A percentile compares a stretch with the other conserved stretches of the same genome.
Conservation (phyloP, 2,113 vertebrate species). For the Calidris pugnax region DNA sequence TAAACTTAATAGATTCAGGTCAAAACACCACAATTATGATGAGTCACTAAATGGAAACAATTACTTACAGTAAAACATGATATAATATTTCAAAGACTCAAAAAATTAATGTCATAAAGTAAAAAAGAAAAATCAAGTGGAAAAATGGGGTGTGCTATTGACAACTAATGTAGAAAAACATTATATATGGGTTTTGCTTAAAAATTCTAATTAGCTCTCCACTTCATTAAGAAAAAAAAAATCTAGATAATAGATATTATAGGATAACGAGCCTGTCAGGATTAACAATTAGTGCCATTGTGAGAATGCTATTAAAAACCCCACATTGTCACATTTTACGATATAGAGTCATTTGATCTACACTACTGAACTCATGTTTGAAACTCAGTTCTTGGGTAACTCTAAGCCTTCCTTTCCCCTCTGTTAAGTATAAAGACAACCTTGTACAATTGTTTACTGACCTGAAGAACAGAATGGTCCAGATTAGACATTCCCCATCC, state of each 20-base stretch:
- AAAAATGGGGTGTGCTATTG: not conserved
- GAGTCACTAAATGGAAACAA: not conserved
- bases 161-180: not conserved
- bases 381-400: not conserved
- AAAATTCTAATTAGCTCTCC: not conserved
- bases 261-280: not conserved
- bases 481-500: not conserved
- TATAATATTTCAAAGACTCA: not conserved
- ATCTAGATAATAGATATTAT: not conserved
- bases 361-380: not conserved
- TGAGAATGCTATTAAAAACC: not conserved
- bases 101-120: not conserved
- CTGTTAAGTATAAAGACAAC: not conserved
- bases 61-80: not conserved
- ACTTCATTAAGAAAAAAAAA: not conserved
- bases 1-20: not conserved
- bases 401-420: not conserved
- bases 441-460: not conserved
- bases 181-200: not conserved
- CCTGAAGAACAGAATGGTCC: not conserved
- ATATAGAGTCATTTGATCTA: not conserved
- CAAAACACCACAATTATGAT: not conserved
- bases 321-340: not conserved
- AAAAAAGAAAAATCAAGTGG: not conserved
- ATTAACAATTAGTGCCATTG: not conserved